phyloP scores from a whole-genome alignment of 2,797 vertebrate genomes.

The Trachurus trachurus region DNA sequence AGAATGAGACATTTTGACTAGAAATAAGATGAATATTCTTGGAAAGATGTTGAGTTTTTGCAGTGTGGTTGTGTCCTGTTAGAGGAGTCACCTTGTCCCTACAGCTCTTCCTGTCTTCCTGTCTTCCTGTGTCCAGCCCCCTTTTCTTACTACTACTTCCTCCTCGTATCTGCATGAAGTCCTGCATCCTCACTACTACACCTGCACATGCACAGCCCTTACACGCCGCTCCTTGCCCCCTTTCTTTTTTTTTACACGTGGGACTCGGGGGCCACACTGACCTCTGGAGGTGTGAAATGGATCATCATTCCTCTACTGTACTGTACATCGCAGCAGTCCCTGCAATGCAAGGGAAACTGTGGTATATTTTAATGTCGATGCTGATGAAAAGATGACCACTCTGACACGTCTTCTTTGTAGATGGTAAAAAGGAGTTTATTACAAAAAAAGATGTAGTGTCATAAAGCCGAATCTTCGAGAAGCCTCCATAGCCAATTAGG shows the following conservation, averaged over 20 bases:
- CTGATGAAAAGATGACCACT: too few relatives aligned
- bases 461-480: too few relatives aligned
- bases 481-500: too few relatives aligned
- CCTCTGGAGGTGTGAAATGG: slow-evolving; percentile 56
- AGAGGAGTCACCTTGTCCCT: slow-evolving; percentile 78
- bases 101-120: slow-evolving; percentile 46
- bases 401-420: too few relatives aligned
- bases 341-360: slow-evolving; percentile 11
- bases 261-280: slow-evolving; percentile 46
- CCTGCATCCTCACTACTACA: slow-evolving; percentile 19
- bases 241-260: neutral
- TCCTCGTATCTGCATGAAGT: neutral
- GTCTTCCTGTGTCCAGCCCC: slow-evolving; percentile 51
- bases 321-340: slow-evolving; percentile 4
- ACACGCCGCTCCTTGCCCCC: neutral
- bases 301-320: neutral
- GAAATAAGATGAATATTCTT: too few relatives aligned
- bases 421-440: too few relatives aligned
- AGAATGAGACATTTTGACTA: too few relatives aligned
- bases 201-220: slow-evolving; percentile 36
- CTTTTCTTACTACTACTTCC: slow-evolving; percentile 34
- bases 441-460: too few relatives aligned
- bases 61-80: too few relatives aligned
- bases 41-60: too few relatives aligned
- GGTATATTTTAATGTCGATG: too few relatives aligned